Evolutionary conservation across 2,797 vertebrate species (phyloP).

Genomic region (Ctenosaura bakeri): DNA sequence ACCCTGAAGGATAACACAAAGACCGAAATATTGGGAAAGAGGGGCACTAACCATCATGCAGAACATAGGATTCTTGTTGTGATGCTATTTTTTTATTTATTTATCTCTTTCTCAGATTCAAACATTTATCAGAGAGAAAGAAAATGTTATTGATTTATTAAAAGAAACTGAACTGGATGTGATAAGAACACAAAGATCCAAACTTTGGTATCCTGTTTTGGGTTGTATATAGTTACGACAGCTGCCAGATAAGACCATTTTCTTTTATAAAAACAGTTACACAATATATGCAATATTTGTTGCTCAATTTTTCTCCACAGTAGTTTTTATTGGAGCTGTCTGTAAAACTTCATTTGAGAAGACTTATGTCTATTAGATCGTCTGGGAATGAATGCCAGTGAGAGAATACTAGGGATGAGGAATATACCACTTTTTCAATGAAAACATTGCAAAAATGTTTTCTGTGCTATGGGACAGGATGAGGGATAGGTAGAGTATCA

Average conservation of each 20-base stretch:
- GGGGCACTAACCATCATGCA: background rate
- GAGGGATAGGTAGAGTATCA: background rate
- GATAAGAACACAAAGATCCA: slow-evolving; percentile 44
- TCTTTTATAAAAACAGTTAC: background rate
- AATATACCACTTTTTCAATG: background rate
- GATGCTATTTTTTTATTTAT: slow-evolving; percentile 30
- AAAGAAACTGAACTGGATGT: slow-evolving; percentile 39
- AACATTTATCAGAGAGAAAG: slow-evolving; percentile 22
- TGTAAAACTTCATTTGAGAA: background rate
- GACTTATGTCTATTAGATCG: background rate
- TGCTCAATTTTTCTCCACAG: background rate
- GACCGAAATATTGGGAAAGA: background rate
- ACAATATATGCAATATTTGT: background rate
- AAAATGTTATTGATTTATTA: slow-evolving; percentile 19
- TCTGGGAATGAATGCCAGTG: background rate
- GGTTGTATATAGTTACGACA: background rate
- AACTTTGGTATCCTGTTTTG: slow-evolving; percentile 39
- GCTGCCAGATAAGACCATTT: background rate
- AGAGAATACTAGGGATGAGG: slow-evolving; percentile 4
- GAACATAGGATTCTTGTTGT: background rate
- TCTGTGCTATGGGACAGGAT: background rate
- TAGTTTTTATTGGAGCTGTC: background rate
- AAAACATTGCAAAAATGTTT: background rate
- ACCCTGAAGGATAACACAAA: background rate
- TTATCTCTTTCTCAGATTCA: background rate